Percentiles rank a stretch among this genome's conserved stretches.
phyloP scores from a whole-genome alignment of 2,888 invertebrate genomes.

The Galeruca laticollis region DNA sequence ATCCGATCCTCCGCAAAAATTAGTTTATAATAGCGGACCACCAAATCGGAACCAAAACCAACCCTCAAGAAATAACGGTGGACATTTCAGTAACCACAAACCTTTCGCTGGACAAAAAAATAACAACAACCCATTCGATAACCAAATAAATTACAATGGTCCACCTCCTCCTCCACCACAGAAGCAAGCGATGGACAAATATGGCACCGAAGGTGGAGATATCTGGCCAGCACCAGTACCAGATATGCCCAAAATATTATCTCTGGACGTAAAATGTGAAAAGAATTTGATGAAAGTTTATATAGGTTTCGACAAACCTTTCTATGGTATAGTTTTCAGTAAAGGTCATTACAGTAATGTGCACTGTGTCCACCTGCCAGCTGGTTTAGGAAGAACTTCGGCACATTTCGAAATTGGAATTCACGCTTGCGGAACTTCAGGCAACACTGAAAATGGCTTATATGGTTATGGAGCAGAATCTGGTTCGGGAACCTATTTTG shows the following conservation, averaged over 20 bases:
- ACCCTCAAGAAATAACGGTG: conserved; percentile 64
- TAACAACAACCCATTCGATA: conserved; percentile 63
- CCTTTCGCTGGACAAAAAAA: conserved; percentile 69
- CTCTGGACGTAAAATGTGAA: conserved; percentile 93
- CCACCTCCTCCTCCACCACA: conserved; percentile 73
- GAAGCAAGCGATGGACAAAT: conserved; percentile 65
- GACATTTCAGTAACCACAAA: conserved; percentile 65
- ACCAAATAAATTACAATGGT: conserved; percentile 78
- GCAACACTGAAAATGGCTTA: conserved; percentile 90
- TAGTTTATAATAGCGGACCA: conserved; percentile 66
- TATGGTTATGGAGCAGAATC: conserved; percentile 90
- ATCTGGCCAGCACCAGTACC: conserved; percentile 88
- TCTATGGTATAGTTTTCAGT: conserved; percentile 95
- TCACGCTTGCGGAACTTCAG: conserved; percentile 92
- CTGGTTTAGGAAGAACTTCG: conserved; percentile 84
- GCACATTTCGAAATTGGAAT: conserved; percentile 93
- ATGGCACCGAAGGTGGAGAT: conserved; percentile 68
- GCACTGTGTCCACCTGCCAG: conserved; percentile 91
- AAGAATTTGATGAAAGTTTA: conserved; percentile 95
- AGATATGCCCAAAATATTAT: conserved; percentile 94
- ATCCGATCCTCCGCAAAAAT: conserved; percentile 68
- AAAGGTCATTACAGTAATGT: conserved; percentile 95
- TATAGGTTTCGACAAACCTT: conserved; percentile 93
- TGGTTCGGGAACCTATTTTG: conserved; percentile 92
- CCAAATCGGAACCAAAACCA: conserved; percentile 45